These are phyloP conservation scores for Copidosoma aretas DNA, from an alignment of 2,888 invertebrate genomes.

Conservation along the genomic window DNA sequence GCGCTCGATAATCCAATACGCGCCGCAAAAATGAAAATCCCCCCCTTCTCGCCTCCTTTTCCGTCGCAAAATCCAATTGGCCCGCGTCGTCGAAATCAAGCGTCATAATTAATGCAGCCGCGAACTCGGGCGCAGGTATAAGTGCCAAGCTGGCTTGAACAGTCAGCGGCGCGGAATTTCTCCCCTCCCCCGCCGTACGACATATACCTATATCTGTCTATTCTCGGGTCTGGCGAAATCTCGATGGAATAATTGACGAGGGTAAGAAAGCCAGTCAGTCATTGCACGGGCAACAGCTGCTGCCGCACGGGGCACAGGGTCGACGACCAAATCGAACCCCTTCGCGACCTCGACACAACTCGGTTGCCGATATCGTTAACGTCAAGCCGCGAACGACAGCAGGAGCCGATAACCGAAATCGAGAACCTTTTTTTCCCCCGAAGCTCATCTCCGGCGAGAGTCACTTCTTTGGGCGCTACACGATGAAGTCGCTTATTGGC, in stretches of 20 bases:
- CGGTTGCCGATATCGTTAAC: constrained; percentile 21
- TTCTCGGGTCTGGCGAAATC: constrained; percentile 9
- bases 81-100: constrained; percentile 18
- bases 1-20: background rate
- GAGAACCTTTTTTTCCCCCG: constrained; percentile 22
- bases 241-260: constrained; percentile 42
- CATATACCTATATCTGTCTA: too few relatives aligned
- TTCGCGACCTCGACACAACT: background rate
- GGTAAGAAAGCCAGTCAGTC: constrained; percentile 29
- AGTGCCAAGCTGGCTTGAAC: constrained; percentile 25
- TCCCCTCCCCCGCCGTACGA: constrained; percentile 4
- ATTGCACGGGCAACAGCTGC: constrained; percentile 43
- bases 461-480: background rate
- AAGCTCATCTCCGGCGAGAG: background rate
- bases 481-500: background rate
- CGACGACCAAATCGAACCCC: constrained; percentile 27
- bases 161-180: constrained; percentile 23
- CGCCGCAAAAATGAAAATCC: background rate
- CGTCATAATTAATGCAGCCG: constrained; percentile 37
- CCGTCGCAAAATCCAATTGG: constrained; percentile 21
- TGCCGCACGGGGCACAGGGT: constrained; percentile 15
- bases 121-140: constrained; percentile 21
- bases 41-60: background rate
- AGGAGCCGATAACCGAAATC: constrained; percentile 32
- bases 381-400: constrained; percentile 20